Evolutionary conservation across 2,797 vertebrate species (phyloP).

Genomic region (Kryptopterus vitreolus): DNA sequence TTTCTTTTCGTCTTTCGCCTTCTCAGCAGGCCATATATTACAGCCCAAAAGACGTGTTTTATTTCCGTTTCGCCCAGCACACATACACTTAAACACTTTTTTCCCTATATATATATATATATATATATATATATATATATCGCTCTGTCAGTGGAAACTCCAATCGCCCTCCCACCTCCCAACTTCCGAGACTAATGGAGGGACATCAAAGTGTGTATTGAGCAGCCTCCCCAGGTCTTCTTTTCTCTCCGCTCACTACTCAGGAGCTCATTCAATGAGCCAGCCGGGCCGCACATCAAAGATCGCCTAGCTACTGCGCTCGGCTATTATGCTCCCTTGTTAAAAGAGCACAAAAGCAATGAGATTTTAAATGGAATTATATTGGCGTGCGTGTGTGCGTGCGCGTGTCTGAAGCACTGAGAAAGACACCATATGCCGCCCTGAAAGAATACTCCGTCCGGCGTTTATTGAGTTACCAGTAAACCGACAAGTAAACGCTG

Average conservation of each 20-base stretch:
- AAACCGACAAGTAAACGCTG: conserved; percentile 12
- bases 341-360: conserved; percentile 56
- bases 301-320: conserved; percentile 51
- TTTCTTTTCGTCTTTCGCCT: background rate
- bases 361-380: conserved; percentile 60
- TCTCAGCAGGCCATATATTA: background rate
- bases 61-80: background rate
- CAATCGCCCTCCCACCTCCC: conserved; percentile 28
- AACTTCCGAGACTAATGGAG: conserved; percentile 50
- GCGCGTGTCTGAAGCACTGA: conserved; percentile 24
- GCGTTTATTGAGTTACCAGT: conserved; percentile 29
- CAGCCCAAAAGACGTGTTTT: background rate
- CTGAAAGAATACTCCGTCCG: conserved; percentile 3
- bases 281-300: conserved; percentile 59
- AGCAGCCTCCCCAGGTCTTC: conserved; percentile 46
- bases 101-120: too few relatives aligned
- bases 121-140: too few relatives aligned
- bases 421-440: conserved; percentile 30
- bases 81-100: conserved; percentile 21
- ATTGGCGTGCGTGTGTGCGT: conserved; percentile 45
- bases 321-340: conserved; percentile 55
- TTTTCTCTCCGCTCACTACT: conserved; percentile 48
- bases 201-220: conserved; percentile 59
- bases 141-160: conserved; percentile 49
- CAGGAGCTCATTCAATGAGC: conserved; percentile 49